These are phyloP conservation scores for Belgica antarctica DNA, from an alignment of 2,888 invertebrate species.

Conservation along the genomic window DNA sequence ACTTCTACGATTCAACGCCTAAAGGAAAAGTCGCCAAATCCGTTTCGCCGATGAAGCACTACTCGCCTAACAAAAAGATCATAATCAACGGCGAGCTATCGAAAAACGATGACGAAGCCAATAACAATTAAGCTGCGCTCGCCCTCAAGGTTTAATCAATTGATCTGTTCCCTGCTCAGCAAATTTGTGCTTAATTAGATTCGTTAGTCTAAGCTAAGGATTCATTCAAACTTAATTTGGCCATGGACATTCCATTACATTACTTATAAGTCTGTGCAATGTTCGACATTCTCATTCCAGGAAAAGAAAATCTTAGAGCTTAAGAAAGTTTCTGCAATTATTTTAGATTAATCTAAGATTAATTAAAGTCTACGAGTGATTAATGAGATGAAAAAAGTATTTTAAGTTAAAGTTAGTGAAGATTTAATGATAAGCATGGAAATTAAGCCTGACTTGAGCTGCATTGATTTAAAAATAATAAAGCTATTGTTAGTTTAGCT, in stretches of 20 bases:
- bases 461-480: background rate
- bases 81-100: background rate
- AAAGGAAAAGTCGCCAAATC: background rate
- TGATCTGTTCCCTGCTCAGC: background rate
- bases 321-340: background rate
- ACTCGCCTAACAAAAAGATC: background rate
- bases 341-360: background rate
- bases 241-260: background rate
- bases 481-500: background rate
- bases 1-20: conserved; percentile 4
- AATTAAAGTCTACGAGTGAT: background rate
- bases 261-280: background rate
- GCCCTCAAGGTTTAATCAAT: background rate
- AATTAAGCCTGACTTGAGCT: background rate
- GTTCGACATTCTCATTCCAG: conserved; percentile 1
- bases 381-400: background rate
- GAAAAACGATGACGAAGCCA: background rate
- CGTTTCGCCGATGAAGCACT: background rate
- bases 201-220: background rate
- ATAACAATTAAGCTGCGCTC: background rate
- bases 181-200: background rate
- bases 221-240: no score
- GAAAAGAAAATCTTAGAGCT: no score
- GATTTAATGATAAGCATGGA: no score
- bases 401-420: background rate